Evolutionary conservation across 2,888 invertebrate genomes (phyloP).

Genomic region (Acrobasis suavella): DNA sequence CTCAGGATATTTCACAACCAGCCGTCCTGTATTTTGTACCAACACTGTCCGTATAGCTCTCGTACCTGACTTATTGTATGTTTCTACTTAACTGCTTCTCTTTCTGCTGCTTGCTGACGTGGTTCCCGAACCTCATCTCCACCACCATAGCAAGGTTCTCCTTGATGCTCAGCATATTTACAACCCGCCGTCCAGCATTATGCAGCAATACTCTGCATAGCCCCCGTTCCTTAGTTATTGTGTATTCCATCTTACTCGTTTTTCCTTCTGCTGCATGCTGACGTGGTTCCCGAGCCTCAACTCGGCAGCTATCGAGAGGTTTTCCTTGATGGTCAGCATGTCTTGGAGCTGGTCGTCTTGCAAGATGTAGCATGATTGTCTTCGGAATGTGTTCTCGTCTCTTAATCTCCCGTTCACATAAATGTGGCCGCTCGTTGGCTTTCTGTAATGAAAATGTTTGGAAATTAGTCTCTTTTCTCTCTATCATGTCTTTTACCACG

Average conservation of each 20-base stretch:
- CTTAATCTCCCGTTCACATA: constrained; percentile 87
- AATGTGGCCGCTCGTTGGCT: constrained; percentile 84
- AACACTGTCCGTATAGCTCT: neutral
- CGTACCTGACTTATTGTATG: neutral
- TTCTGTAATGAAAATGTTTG: constrained; percentile 50
- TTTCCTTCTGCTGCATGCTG: constrained; percentile 83
- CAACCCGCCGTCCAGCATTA: too few species aligned
- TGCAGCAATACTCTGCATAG: neutral
- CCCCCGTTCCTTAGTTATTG: neutral
- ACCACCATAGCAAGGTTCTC: constrained; percentile 95
- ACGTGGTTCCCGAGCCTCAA: constrained; percentile 89
- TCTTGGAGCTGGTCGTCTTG: constrained; percentile 93
- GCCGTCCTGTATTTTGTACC: too few species aligned
- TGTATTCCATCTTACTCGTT: constrained; percentile 79
- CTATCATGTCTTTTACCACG: too few species aligned
- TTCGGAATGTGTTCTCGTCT: constrained; percentile 86
- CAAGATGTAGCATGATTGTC: constrained; percentile 93
- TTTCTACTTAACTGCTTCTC: constrained; percentile 81
- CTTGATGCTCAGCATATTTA: constrained; percentile 41
- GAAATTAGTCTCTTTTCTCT: too few species aligned
- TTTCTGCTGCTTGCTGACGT: constrained; percentile 84
- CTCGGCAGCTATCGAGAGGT: constrained; percentile 92
- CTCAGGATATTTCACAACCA: too few species aligned
- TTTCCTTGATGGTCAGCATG: constrained; percentile 91
- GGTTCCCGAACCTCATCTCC: constrained; percentile 90